Evolutionary conservation across 1,140 invertebrate genomes (phyloP), one percentile per base, ranked within the genome.

Genomic region (Lamellibrachia luymesi): DNA sequence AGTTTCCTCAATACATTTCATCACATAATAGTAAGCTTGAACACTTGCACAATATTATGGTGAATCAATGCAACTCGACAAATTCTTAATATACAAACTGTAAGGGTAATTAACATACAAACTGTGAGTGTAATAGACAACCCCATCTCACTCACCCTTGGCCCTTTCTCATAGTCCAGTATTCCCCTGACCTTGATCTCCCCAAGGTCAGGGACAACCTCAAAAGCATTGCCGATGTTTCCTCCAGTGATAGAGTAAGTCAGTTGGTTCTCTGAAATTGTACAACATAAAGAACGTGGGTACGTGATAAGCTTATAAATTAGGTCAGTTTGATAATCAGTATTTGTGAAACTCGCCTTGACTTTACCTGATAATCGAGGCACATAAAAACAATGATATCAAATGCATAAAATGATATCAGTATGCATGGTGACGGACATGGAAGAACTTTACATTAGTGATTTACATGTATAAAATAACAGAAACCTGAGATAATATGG

Each of bases 161-260:
- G 89, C n/a, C 93, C 93, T 49, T 93, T 98, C 96, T 98, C 98
- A 96, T 98, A 98, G 96, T 98, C 98, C 94, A 98, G 97, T 91
- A 98, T 98, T 93, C 98, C 98, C 52, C 98, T 98, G 91, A 99
- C 98, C 96, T 99, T 99, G 96, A 99, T 99, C 95, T 98, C 98
- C 94, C 98, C 98, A 94, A 98, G 99, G 98, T 98, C 98, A 96
- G 99, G 99, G 96, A 99, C 99, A 94, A 99, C 98, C 94, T 98
- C 98, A 96, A 99, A 99, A 56, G 98, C 98, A 95, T 98, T 98
- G 92, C 98, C 98, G 97, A 98, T 98, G 97, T 99, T 99, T 97
- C 99, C 99, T 97, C 98, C 98, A 96, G 98, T 99, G 97, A 99
- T 99, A 97, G 99, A 98, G 97, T 99, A 99, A 97, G 98, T 98